Evolutionary conservation across 2,113 vertebrate genomes (phyloP).

Genomic region (Rhinoptilus africanus): DNA sequence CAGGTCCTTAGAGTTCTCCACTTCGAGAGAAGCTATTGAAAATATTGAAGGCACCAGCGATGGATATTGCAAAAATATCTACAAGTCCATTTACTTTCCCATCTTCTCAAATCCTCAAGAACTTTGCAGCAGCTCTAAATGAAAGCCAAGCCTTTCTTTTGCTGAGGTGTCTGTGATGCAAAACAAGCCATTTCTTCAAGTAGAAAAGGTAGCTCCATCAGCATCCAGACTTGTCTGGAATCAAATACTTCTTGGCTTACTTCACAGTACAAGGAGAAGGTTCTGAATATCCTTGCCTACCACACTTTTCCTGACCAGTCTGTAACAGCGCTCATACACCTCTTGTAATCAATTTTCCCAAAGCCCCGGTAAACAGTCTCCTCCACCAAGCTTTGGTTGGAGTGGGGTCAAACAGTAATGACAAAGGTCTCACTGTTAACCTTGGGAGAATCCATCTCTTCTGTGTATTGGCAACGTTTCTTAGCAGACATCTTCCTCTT

Average conservation of each 20-base stretch:
- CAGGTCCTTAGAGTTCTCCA: neutral
- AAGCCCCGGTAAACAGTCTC: neutral
- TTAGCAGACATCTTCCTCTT: neutral
- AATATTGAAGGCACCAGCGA: neutral
- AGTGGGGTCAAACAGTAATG: neutral
- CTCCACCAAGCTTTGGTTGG: neutral
- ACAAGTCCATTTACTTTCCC: neutral
- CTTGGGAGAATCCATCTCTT: neutral
- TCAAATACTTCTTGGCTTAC: neutral
- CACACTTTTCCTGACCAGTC: neutral
- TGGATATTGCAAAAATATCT: neutral
- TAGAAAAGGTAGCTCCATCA: neutral
- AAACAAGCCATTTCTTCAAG: neutral
- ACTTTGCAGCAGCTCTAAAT: neutral
- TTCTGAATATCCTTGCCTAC: neutral
- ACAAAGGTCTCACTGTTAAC: neutral
- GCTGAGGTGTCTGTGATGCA: neutral
- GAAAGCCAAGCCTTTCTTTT: neutral
- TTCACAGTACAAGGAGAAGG: neutral
- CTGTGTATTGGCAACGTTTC: neutral
- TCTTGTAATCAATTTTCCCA: neutral
- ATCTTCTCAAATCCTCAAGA: neutral
- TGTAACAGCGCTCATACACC: neutral
- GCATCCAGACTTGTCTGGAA: neutral
- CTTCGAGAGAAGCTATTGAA: neutral